Base-by-base conservation (phyloP, 2,888 invertebrate genomes). In the Epistrophella euchroma region DNA sequence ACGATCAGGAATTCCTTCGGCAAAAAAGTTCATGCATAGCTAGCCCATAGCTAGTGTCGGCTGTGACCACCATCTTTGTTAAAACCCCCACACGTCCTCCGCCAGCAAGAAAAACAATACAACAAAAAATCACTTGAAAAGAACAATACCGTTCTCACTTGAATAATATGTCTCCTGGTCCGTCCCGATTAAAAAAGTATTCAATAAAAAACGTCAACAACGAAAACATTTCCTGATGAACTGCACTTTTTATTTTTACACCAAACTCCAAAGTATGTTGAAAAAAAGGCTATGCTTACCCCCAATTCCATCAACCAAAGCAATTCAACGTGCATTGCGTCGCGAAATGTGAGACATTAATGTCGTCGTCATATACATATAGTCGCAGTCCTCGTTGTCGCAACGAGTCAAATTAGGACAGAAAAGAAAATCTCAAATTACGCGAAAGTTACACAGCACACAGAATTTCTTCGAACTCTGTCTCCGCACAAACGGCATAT, bases 331-430 rank as follows among this genome's bases (percentile, higher is more conserved):
- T 40, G 35, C 43, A 58, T 40, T 40, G 35, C 43, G 66, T 40
- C 76, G 82, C 77, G 82, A 86, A 78, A 86, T 71, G 32, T 32
- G 82, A 86, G 77, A 74, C 86, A 60, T 82, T 71, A 82, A 78
- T 70, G 64, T 43, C 47, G 13, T 64, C 64, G 25, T 64, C 37
- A 19, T n/a, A n/a, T n/a, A n/a, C n/a, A n/a, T n/a, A n/a, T n/a
- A 19, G 17, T 55, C 55, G 22, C 10, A 10, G 58, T 60, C 11
- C n/a, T 62, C 81, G 70, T 88, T 89, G 89, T 90, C 89, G 90
- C 87, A 90, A 91, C 90, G 90, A 91, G 91, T 89, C 90, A 90
- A 90, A 91, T 91, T 90, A 90, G 90, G 90, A 89, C 89, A 90
- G 88, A 88, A 86, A 74, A 74, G 82, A 77, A 86, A 78, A 78